Evolutionary conservation across 2,113 vertebrate genomes (phyloP), one percentile per base, ranked within the genome.

Genomic region (Eolophus roseicapilla): DNA sequence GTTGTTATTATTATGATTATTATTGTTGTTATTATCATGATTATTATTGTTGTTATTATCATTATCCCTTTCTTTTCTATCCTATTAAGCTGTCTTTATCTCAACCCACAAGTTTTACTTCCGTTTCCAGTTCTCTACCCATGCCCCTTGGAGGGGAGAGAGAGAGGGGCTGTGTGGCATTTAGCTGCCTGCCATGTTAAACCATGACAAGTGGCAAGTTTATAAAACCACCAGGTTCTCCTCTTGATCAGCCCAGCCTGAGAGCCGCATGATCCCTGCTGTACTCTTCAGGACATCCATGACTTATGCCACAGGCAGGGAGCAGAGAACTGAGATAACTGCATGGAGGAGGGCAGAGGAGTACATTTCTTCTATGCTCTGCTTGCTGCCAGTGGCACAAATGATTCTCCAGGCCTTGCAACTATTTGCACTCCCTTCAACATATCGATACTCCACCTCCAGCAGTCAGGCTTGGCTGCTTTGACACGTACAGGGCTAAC

Each of bases 281-380:
- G 37, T 8, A n/a, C 20, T 47, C 17, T 74, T 29, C 53, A 83
- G 49, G 63, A 50, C 33, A 86, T 29, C 35, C 28, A 27, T 59
- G 46, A 91, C 7, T 50, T 28, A 89, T 0, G 0, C 31, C 52
- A 67, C 1, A 3, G 33, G 21, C 31, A 86, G 46, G 31, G 64
- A 91, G 41, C 28, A 86, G 47, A 53, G 24, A 21, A 23, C 19
- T 28, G 55, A 57, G 49, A 74, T 13, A 74, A 11, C 7, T 21
- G 28, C 33, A n/a, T 6, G 18, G 28, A 77, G 11, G 7, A 35
- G 18, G 15, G n/a, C 35, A 91, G 46, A 91, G 17, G 7, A 13
- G 23, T 67, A 23, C 18, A 16, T 67, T 91, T 84, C 31, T 86
- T 49, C 37, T 0, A 0, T 21, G 41, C 33, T 17, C 37, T 64